Evolutionary conservation across 2,888 invertebrate species (phyloP).

Genomic region (Drosophila melanocephala): DNA sequence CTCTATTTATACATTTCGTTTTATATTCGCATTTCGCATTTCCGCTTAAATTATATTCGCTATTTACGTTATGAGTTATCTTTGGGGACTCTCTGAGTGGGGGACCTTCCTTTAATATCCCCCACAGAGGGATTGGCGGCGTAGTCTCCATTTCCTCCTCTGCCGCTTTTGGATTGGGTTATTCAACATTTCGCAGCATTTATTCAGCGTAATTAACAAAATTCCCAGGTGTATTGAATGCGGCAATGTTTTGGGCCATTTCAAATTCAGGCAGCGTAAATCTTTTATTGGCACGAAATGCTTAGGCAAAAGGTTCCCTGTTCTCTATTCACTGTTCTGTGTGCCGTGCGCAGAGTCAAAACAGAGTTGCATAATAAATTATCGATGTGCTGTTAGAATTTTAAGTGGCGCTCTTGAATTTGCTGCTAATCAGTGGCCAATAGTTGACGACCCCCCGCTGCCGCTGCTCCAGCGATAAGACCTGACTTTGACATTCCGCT

Average conservation of each 20-base stretch:
- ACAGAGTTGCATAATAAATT: constrained; percentile 75
- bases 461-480: constrained; percentile 16
- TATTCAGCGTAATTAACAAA: constrained; percentile 76
- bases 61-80: constrained; percentile 49
- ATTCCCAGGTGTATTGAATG: constrained; percentile 74
- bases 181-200: constrained; percentile 66
- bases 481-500: constrained; percentile 26
- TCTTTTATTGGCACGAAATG: constrained; percentile 78
- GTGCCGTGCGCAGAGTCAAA: constrained; percentile 38
- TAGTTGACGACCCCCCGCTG: background rate
- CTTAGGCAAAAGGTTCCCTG: constrained; percentile 63
- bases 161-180: constrained; percentile 4
- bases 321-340: constrained; percentile 24
- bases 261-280: constrained; percentile 75
- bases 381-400: constrained; percentile 68
- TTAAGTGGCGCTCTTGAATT: constrained; percentile 44
- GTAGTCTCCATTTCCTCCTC: background rate
- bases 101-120: background rate
- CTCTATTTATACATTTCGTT: background rate
- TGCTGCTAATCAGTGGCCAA: constrained; percentile 67
- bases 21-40: background rate
- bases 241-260: constrained; percentile 49
- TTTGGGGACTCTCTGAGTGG: constrained; percentile 13
- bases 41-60: constrained; percentile 12
- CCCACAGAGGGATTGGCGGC: background rate